Evolutionary conservation across 2,888 invertebrate genomes (phyloP).

Genomic region (Blera fallax): DNA sequence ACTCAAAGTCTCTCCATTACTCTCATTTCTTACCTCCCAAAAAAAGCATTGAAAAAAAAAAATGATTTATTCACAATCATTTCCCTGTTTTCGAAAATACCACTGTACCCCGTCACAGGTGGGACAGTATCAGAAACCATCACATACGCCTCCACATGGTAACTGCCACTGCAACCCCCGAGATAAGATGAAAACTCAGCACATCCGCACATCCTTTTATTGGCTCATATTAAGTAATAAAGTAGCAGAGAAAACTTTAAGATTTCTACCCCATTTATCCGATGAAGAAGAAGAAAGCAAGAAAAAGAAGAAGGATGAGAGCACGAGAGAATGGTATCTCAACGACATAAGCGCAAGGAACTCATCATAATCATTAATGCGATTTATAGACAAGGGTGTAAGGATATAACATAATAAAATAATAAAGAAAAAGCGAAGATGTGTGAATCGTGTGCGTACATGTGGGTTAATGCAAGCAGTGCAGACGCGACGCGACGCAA

Average conservation of each 20-base stretch:
- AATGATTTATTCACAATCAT: constrained; percentile 30
- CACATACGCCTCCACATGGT: background rate
- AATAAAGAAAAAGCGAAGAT: constrained; percentile 37
- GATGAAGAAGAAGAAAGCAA: background rate
- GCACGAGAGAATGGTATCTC: constrained; percentile 29
- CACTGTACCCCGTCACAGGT: constrained; percentile 4
- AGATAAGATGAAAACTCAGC: constrained; percentile 36
- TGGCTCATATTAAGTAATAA: constrained; percentile 59
- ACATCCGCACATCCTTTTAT: constrained; percentile 44
- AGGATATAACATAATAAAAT: constrained; percentile 58
- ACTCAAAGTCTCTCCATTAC: background rate
- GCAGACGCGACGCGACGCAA: background rate
- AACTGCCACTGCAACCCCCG: constrained; percentile 13
- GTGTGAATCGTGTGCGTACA: constrained; percentile 20
- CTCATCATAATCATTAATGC: constrained; percentile 64
- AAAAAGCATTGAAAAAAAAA: background rate
- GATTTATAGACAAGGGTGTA: constrained; percentile 62
- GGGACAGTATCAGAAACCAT: background rate
- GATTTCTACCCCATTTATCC: constrained; percentile 50
- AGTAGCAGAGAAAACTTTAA: constrained; percentile 55
- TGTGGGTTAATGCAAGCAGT: constrained; percentile 17
- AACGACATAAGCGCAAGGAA: constrained; percentile 55
- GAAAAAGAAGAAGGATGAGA: background rate
- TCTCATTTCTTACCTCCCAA: background rate
- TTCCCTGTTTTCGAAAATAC: background rate